Percentiles rank a stretch among this genome's conserved stretches.
Evolutionary conservation across 2,113 vertebrate genomes (phyloP).

Genomic region (Erinaceus europaeus): DNA sequence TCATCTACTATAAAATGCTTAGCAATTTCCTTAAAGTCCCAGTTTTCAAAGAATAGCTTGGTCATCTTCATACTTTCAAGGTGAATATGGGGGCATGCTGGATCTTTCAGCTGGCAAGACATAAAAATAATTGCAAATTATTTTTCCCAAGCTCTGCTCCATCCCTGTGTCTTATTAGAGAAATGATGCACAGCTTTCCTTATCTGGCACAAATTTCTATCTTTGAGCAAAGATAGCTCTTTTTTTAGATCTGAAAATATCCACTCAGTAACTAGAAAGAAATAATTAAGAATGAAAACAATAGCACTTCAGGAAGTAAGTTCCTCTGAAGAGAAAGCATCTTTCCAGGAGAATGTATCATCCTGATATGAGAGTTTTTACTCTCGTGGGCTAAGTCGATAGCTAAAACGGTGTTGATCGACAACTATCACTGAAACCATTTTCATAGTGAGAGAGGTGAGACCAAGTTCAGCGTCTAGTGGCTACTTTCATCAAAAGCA

Average conservation of each 20-base stretch:
- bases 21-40: neutral
- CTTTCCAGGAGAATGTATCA: neutral
- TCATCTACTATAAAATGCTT: slow-evolving; percentile 55
- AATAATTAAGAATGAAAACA: neutral
- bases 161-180: neutral
- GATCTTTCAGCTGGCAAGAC: slow-evolving; percentile 38
- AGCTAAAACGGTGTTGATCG: neutral
- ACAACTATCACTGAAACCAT: slow-evolving; percentile 53
- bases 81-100: neutral
- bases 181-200: slow-evolving; percentile 14
- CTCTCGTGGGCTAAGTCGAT: slow-evolving; percentile 35
- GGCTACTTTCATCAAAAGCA: slow-evolving; percentile 36
- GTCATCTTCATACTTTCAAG: neutral
- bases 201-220: neutral
- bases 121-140: slow-evolving; percentile 36
- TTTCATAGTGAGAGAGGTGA: slow-evolving; percentile 49
- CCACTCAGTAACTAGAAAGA: neutral
- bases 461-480: slow-evolving; percentile 29
- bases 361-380: too few species aligned
- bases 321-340: neutral
- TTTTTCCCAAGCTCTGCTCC: neutral
- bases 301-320: neutral
- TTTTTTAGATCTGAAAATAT: slow-evolving; percentile 33
- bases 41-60: slow-evolving; percentile 27
- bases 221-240: neutral